Evolutionary conservation across 1,140 invertebrate species (phyloP).

Genomic region (Tetramorium parvispinum): DNA sequence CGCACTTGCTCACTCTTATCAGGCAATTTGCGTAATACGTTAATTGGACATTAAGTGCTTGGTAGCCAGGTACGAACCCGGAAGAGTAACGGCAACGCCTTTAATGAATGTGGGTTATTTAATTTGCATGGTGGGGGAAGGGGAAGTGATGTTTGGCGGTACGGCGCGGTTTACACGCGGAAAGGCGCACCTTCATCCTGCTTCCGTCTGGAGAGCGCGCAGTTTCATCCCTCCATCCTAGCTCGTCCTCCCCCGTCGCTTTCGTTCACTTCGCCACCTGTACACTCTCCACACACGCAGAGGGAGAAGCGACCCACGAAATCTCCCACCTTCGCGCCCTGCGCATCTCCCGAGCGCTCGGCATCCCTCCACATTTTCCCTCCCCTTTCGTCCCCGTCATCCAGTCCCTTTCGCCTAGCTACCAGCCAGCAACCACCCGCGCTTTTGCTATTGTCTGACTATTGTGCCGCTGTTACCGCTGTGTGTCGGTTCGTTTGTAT

Average conservation of each 20-base stretch:
- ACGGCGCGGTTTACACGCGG: conserved; percentile 61
- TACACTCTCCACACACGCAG: neutral
- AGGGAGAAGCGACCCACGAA: conserved; percentile 18
- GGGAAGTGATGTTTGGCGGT: conserved; percentile 44
- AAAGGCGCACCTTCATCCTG: conserved; percentile 66
- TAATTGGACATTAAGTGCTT: conserved; percentile 64
- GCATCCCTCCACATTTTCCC: conserved; percentile 58
- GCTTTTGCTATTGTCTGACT: conserved; percentile 80
- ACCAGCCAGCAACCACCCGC: conserved; percentile 67
- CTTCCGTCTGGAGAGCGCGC: conserved; percentile 56
- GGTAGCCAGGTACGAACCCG: conserved; percentile 11
- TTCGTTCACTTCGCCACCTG: neutral
- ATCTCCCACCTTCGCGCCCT: conserved; percentile 60
- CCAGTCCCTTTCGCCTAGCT: conserved; percentile 70
- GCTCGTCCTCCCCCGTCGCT: neutral
- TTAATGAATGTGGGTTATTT: conserved; percentile 63
- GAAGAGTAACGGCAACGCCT: conserved; percentile 31
- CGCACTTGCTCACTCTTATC: conserved; percentile 34
- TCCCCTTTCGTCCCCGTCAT: conserved; percentile 63
- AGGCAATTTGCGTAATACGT: conserved; percentile 21
- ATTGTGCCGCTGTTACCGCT: conserved; percentile 82
- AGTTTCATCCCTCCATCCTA: conserved; percentile 53
- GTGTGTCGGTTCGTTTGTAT: conserved; percentile 79
- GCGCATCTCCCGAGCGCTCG: conserved; percentile 64
- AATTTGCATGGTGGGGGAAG: conserved; percentile 39